Conservation (phyloP, 2,888 invertebrate species). For the Rapana venosa region DNA sequence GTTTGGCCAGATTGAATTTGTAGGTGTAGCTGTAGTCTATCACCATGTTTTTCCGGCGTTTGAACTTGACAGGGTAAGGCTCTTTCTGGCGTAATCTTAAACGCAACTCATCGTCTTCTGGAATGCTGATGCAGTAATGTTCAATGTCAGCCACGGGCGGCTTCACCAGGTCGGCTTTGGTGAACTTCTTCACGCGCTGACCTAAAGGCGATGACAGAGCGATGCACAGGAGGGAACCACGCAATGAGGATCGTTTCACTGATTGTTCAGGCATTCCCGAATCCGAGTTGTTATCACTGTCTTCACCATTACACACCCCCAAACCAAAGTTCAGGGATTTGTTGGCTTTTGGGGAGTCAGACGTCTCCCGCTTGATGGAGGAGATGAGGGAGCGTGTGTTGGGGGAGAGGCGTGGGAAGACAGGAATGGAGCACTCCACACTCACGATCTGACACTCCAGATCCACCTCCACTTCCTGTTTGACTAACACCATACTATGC, state of each 20-base stretch:
- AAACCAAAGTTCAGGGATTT: slow-evolving; percentile 55
- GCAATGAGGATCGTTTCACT: background rate
- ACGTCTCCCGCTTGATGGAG: slow-evolving; percentile 58
- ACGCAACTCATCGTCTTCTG: slow-evolving; percentile 49
- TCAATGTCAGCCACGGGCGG: slow-evolving; percentile 55
- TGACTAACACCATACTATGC: slow-evolving; percentile 46
- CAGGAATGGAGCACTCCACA: slow-evolving; percentile 66
- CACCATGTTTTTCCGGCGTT: slow-evolving; percentile 57
- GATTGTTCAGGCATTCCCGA: slow-evolving; percentile 18
- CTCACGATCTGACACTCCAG: slow-evolving; percentile 61
- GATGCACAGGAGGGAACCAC: slow-evolving; percentile 54
- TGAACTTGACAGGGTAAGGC: slow-evolving; percentile 58
- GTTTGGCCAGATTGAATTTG: slow-evolving; percentile 54
- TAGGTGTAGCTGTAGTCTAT: slow-evolving; percentile 59
- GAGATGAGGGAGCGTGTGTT: slow-evolving; percentile 60
- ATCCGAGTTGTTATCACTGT: slow-evolving; percentile 47
- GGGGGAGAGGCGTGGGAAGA: slow-evolving; percentile 52
- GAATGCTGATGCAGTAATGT: slow-evolving; percentile 57
- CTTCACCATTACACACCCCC: slow-evolving; percentile 36
- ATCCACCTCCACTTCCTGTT: slow-evolving; percentile 53
- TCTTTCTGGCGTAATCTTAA: slow-evolving; percentile 62
- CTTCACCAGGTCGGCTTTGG: slow-evolving; percentile 55
- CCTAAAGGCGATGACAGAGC: slow-evolving; percentile 62
- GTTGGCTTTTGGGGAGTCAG: slow-evolving; percentile 43
- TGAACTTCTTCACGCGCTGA: slow-evolving; percentile 63